Evolutionary conservation across 2,113 vertebrate species (phyloP).

Genomic region (Dicrurus megarhynchus): DNA sequence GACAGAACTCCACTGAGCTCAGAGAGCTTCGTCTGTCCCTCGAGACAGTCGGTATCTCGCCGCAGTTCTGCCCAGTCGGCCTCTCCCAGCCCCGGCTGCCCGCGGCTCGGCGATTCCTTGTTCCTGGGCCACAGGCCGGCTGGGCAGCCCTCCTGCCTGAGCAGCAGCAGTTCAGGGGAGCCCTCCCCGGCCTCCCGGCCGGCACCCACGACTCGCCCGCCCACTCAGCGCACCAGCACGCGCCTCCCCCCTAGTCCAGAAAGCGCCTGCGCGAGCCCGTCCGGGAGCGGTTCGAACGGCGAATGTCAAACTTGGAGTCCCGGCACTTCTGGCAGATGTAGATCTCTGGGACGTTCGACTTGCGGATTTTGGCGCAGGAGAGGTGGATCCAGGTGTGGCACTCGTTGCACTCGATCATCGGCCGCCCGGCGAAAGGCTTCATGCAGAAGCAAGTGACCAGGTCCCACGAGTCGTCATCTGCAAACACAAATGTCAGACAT

Average conservation of each 20-base stretch:
- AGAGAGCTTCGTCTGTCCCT: neutral
- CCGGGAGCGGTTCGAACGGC: slow-evolving; percentile 92
- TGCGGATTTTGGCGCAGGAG: slow-evolving; percentile 97
- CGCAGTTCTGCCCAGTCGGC: slow-evolving; percentile 24
- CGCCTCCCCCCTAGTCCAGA: slow-evolving; percentile 78
- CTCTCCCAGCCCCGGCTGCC: neutral
- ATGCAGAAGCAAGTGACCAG: slow-evolving; percentile 98
- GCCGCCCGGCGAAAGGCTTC: slow-evolving; percentile 95
- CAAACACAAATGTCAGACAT: neutral
- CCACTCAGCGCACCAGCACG: neutral
- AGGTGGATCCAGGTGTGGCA: slow-evolving; percentile 98
- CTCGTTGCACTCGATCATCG: slow-evolving; percentile 97
- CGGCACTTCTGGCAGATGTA: slow-evolving; percentile 96
- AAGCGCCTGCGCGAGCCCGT: slow-evolving; percentile 88
- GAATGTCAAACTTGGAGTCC: slow-evolving; percentile 89
- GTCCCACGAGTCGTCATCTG: slow-evolving; percentile 98
- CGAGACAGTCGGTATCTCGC: neutral
- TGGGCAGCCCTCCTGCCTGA: slow-evolving; percentile 43
- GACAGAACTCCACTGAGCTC: neutral
- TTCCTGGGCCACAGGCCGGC: neutral
- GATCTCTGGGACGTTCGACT: slow-evolving; percentile 94
- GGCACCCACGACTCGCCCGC: neutral
- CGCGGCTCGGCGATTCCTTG: neutral
- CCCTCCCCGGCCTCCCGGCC: neutral
- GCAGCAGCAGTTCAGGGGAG: slow-evolving; percentile 67